phyloP scores from a whole-genome alignment of 1,140 invertebrate species.

The Saxidomus purpurata region DNA sequence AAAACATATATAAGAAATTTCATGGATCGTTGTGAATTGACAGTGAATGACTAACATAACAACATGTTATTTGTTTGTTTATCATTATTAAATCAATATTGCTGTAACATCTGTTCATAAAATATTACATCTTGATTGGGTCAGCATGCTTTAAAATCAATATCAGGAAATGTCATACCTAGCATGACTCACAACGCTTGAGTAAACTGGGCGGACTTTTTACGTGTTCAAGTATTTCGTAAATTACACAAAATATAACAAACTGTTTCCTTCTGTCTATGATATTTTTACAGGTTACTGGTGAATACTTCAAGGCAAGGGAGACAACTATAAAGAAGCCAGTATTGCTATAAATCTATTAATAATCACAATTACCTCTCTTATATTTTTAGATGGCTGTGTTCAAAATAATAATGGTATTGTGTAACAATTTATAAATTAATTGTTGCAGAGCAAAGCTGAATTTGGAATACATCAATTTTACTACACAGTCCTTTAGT shows the following conservation, averaged over 20 bases:
- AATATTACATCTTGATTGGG: background rate
- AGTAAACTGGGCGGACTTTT: background rate
- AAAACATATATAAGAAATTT: background rate
- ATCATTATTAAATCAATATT: constrained; percentile 43
- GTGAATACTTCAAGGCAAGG: no score
- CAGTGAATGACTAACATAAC: constrained; percentile 22
- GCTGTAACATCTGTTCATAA: constrained; percentile 49
- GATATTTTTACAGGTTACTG: no score
- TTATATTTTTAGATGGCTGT: no score
- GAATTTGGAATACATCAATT: background rate
- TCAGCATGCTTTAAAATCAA: background rate
- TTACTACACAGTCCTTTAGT: background rate
- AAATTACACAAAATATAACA: no score
- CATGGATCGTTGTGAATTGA: background rate
- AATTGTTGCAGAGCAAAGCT: background rate
- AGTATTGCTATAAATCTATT: no score
- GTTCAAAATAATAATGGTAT: no score
- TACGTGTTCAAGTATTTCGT: background rate
- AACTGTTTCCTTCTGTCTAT: no score
- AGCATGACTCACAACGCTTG: background rate
- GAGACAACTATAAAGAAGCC: no score
- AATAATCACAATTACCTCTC: no score
- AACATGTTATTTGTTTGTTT: constrained; percentile 27
- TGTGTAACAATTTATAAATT: background rate
- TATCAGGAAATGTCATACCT: background rate